These are phyloP conservation scores for Trematomus bernacchii DNA, from an alignment of 2,797 vertebrate species.

Conservation along the genomic window DNA sequence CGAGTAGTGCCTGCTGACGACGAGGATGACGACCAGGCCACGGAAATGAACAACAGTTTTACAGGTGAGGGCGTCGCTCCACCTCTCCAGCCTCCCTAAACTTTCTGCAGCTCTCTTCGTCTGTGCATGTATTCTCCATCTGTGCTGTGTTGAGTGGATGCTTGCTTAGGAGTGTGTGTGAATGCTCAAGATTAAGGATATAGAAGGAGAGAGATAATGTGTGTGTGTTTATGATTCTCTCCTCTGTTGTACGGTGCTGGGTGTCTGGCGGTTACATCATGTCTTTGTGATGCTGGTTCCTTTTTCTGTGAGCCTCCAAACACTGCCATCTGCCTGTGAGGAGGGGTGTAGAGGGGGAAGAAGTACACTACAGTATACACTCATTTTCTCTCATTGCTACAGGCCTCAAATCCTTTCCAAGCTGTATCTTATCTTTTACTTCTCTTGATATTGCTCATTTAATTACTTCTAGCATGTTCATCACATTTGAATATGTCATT, in stretches of 20 bases:
- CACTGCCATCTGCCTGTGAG: slow-evolving; percentile 83
- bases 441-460: neutral
- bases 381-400: slow-evolving; percentile 13
- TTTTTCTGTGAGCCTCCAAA: slow-evolving; percentile 64
- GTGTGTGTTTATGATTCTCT: slow-evolving; percentile 53
- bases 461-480: neutral
- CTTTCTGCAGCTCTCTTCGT: slow-evolving; percentile 33
- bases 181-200: slow-evolving; percentile 23
- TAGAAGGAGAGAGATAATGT: slow-evolving; percentile 40
- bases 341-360: slow-evolving; percentile 59
- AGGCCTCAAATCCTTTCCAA: neutral
- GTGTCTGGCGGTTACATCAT: slow-evolving; percentile 83
- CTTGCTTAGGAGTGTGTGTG: slow-evolving; percentile 14
- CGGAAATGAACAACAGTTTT: slow-evolving; percentile 99
- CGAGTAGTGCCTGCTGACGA: slow-evolving; percentile 92
- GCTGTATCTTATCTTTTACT: neutral
- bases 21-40: slow-evolving; percentile 93
- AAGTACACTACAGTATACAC: slow-evolving; percentile 39
- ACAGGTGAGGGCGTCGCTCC: slow-evolving; percentile 89
- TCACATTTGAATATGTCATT: neutral
- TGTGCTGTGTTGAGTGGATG: slow-evolving; percentile 56
- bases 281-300: slow-evolving; percentile 77
- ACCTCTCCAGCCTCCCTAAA: slow-evolving; percentile 22
- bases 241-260: slow-evolving; percentile 49
- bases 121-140: slow-evolving; percentile 33